Evolutionary conservation across 1,140 invertebrate species (phyloP).

Genomic region (Orchesella cincta): DNA sequence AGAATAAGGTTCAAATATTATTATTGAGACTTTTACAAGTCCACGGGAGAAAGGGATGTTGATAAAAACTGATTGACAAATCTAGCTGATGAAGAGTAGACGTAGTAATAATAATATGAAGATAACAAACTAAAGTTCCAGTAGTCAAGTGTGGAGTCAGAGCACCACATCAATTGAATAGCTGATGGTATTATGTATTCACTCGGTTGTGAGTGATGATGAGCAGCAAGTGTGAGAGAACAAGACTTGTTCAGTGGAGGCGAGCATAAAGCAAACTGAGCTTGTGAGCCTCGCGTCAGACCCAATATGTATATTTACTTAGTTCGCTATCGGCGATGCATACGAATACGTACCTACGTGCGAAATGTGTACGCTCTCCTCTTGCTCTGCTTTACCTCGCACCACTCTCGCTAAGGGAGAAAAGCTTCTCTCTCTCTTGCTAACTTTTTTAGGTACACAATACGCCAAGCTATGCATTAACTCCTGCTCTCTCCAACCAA

Average conservation of each 20-base stretch:
- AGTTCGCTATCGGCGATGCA: not conserved
- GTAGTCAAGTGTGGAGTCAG: not conserved
- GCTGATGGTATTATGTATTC: not conserved
- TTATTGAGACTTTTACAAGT: no score
- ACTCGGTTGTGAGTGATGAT: no score
- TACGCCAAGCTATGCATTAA: no score
- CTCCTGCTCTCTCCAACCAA: no score
- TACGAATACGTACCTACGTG: not conserved
- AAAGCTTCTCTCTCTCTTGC: no score
- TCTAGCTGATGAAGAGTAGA: not conserved
- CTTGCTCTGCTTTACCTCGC: not conserved
- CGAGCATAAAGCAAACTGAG: slow-evolving; percentile 25
- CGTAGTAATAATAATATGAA: not conserved
- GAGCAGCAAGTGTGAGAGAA: no score
- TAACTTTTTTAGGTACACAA: no score
- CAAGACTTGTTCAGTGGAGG: not conserved
- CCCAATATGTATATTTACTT: not conserved
- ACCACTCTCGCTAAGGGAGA: not conserved
- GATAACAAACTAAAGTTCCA: no score
- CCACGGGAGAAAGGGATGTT: no score
- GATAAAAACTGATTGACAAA: not conserved
- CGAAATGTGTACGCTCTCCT: no score
- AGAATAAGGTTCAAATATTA: no score
- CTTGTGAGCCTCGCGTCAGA: not conserved
- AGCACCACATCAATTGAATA: no score